phyloP scores from a whole-genome alignment of 2,797 vertebrate species.

The Vipera latastei region DNA sequence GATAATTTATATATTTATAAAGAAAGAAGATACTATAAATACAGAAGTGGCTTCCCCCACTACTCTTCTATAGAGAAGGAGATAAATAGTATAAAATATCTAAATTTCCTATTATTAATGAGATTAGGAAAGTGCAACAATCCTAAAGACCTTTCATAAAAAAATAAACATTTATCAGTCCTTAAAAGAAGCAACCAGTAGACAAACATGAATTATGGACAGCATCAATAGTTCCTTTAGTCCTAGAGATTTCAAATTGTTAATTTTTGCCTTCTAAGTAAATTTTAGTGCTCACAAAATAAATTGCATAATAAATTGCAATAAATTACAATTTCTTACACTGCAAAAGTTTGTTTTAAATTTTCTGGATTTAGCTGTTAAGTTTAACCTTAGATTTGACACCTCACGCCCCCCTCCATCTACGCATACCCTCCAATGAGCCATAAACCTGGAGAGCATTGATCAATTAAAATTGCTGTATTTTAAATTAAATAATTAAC shows the following conservation, averaged over 20 bases:
- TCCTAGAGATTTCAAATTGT: background rate
- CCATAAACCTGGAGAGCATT: background rate
- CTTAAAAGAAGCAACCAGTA: background rate
- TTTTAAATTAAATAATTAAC: background rate
- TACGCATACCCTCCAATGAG: background rate
- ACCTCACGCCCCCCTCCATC: background rate
- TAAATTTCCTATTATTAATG: background rate
- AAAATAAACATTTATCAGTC: background rate
- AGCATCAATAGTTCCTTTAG: background rate
- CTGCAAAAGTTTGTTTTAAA: constrained; percentile 8
- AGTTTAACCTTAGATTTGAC: background rate
- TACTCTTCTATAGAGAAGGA: background rate
- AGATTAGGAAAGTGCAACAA: background rate
- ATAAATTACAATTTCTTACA: constrained; percentile 1
- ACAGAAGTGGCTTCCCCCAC: background rate
- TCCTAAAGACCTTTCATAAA: background rate
- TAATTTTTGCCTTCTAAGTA: background rate
- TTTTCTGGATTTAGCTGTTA: background rate
- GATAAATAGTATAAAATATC: background rate
- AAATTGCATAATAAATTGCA: constrained; percentile 12
- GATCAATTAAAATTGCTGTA: background rate
- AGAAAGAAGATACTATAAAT: background rate
- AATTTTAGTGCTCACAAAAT: constrained; percentile 8
- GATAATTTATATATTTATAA: background rate
- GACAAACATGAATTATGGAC: background rate